Evolutionary conservation across 2,888 invertebrate genomes (phyloP).

Genomic region (Heterodera filipjevi): DNA sequence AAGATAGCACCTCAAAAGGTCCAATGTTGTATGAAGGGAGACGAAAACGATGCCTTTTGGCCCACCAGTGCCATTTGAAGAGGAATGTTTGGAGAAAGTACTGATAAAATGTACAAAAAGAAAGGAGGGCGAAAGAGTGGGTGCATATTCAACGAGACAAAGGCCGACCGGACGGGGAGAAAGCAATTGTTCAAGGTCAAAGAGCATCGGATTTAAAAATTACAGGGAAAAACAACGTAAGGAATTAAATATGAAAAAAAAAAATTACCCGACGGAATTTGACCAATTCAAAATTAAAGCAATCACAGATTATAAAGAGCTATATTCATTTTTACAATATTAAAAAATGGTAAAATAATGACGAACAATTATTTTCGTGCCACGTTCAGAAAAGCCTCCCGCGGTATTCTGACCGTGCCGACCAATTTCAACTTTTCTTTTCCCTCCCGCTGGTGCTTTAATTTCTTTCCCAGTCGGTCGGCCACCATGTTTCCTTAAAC

Average conservation of each 20-base stretch:
- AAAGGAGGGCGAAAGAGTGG: conserved; percentile 32
- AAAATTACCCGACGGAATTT: no score
- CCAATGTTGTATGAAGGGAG: conserved; percentile 29
- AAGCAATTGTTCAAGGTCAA: conserved; percentile 27
- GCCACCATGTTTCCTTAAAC: conserved; percentile 31
- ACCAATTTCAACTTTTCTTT: conserved; percentile 89
- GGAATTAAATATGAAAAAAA: background rate
- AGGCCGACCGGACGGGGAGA: conserved; percentile 24
- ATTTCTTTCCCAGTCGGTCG: conserved; percentile 79
- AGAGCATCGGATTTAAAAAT: conserved; percentile 7
- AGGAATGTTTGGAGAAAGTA: conserved; percentile 23
- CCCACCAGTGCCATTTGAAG: background rate
- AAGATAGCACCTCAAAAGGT: conserved; percentile 31
- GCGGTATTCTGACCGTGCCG: conserved; percentile 86
- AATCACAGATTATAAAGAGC: no score
- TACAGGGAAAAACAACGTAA: background rate
- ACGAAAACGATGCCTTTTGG: conserved; percentile 35
- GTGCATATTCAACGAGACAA: conserved; percentile 29
- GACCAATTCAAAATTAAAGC: background rate
- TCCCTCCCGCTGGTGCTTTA: conserved; percentile 87
- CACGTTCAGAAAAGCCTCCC: conserved; percentile 82
- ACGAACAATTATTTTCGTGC: conserved; percentile 33
- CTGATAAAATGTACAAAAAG: conserved; percentile 36
- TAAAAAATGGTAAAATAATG: background rate
- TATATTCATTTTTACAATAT: no score